phyloP scores from a whole-genome alignment of 2,797 vertebrate genomes.

The Nothura maculosa region DNA sequence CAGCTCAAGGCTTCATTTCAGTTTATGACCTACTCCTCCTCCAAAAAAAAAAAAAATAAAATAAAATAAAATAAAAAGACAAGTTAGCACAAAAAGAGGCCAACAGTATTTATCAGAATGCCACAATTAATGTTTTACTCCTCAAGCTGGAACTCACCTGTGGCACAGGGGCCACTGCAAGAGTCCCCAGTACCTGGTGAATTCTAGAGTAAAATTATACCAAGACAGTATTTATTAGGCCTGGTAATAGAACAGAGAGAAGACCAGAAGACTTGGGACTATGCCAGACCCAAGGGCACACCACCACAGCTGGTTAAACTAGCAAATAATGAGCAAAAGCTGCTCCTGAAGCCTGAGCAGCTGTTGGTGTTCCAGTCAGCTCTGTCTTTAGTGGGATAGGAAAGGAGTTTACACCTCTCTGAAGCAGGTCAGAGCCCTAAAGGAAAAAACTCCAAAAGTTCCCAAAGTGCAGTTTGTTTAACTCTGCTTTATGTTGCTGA shows the following conservation, averaged over 20 bases:
- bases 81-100: slow-evolving; percentile 30
- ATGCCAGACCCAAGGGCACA: not conserved
- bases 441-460: not conserved
- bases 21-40: slow-evolving; percentile 22
- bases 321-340: not conserved
- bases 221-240: not conserved
- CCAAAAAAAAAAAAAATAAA: slow-evolving; percentile 11
- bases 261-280: not conserved
- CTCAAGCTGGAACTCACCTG: accelerated
- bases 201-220: not conserved
- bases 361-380: slow-evolving; percentile 42
- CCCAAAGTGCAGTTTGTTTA: not conserved
- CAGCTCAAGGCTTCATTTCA: slow-evolving; percentile 31
- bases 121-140: not conserved
- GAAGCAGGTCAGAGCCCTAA: not conserved
- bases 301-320: not conserved
- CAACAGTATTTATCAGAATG: not conserved
- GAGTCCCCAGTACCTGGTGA: not conserved
- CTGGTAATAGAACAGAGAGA: not conserved
- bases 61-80: not conserved
- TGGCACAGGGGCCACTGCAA: not conserved
- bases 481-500: not conserved
- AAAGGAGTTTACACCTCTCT: not conserved
- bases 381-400: not conserved
- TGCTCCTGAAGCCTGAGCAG: slow-evolving; percentile 9